Percentiles rank a stretch among this genome's conserved stretches.
Conservation (phyloP, 2,113 vertebrate genomes). For the Dasyprocta punctata region DNA sequence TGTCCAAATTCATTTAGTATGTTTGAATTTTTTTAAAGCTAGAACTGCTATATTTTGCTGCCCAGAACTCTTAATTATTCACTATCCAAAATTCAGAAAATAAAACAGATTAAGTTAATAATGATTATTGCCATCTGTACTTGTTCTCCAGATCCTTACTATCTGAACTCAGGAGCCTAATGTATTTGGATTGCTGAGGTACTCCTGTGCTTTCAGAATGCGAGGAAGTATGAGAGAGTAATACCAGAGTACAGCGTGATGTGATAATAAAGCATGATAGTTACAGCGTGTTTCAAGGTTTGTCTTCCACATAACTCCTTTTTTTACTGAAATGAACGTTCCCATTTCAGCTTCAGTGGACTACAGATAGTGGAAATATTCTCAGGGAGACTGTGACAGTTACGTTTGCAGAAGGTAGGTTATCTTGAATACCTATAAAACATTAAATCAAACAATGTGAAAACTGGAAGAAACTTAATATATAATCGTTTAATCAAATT, state of each 20-base stretch:
- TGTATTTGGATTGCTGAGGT: slow-evolving; percentile 23
- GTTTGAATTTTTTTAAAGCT: neutral
- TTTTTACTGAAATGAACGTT: slow-evolving; percentile 66
- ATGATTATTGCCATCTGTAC: neutral
- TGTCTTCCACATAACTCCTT: neutral
- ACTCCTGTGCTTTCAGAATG: slow-evolving; percentile 36
- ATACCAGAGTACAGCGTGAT: slow-evolving; percentile 29
- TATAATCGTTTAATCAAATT: slow-evolving; percentile 15
- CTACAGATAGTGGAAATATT: slow-evolving; percentile 86
- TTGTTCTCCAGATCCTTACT: slow-evolving; percentile 35
- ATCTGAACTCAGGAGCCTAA: neutral
- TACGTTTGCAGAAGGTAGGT: slow-evolving; percentile 89
- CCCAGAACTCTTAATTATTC: slow-evolving; percentile 15
- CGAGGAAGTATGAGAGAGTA: slow-evolving; percentile 38
- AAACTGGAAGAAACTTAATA: slow-evolving; percentile 41
- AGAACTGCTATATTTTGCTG: slow-evolving; percentile 21
- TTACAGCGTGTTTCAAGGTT: slow-evolving; percentile 41
- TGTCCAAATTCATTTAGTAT: neutral
- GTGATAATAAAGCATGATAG: slow-evolving; percentile 20
- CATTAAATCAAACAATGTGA: slow-evolving; percentile 25
- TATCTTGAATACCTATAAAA: slow-evolving; percentile 58
- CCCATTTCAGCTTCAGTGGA: slow-evolving; percentile 88
- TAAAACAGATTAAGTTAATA: slow-evolving; percentile 10
- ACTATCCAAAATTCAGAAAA: slow-evolving; percentile 19
- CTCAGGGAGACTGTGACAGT: slow-evolving; percentile 91